Conservation (phyloP, 2,113 vertebrate genomes). For the Poicephalus gulielmi region DNA sequence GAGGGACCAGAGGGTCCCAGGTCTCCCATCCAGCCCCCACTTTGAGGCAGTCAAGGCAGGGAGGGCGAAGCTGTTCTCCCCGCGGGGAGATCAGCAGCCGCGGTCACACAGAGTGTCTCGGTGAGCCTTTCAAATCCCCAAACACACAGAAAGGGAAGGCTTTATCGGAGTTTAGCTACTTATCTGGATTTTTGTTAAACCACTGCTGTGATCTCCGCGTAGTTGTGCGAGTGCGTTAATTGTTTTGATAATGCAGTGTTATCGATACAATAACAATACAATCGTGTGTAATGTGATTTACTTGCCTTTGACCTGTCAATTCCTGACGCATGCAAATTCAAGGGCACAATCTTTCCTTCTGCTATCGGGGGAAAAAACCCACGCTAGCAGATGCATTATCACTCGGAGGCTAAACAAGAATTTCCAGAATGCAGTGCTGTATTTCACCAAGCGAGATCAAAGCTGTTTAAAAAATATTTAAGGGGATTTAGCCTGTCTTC, state of each 20-base stretch:
- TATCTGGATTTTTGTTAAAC: slow-evolving; percentile 46
- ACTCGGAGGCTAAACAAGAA: not conserved
- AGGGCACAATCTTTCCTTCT: slow-evolving; percentile 23
- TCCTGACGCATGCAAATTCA: slow-evolving; percentile 32
- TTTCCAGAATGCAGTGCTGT: slow-evolving; percentile 11
- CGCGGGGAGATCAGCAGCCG: not conserved
- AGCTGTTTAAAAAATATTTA: not conserved
- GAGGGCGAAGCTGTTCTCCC: not conserved
- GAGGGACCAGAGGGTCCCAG: not conserved
- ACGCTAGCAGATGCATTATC: not conserved
- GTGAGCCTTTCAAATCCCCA: slow-evolving; percentile 12
- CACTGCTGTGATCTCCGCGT: not conserved
- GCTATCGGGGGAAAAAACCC: not conserved
- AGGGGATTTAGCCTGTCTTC: not conserved
- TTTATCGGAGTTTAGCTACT: slow-evolving; percentile 45
- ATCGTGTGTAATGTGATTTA: slow-evolving; percentile 42
- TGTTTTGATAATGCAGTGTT: slow-evolving; percentile 43
- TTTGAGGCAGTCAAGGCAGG: not conserved
- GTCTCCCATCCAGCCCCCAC: not conserved
- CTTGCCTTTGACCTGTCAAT: slow-evolving; percentile 55
- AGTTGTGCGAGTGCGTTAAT: slow-evolving; percentile 36
- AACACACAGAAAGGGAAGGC: not conserved
- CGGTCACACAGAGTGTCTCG: not conserved
- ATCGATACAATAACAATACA: slow-evolving; percentile 56
- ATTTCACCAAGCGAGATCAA: not conserved